Base-by-base conservation (phyloP, 2,888 invertebrate species). In the Thalpophila matura region DNA sequence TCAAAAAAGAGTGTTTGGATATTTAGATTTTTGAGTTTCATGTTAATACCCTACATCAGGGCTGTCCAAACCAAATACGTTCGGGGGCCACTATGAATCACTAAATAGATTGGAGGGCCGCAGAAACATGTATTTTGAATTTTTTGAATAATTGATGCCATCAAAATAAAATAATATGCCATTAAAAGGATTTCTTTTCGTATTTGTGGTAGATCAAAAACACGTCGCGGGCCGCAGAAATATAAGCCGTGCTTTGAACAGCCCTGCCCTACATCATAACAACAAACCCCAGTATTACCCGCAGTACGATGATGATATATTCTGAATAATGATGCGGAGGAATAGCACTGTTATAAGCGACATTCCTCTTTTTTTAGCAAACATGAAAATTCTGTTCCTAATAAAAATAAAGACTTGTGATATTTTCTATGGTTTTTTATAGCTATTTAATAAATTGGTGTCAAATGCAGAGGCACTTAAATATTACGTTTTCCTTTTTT, bases 381-480 rank as follows among this genome's bases (percentile, higher is more conserved):
- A 31, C 35, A 37, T 56, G 51, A 68, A 49, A 54, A 46, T 18
- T 24, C 22, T 55, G 35, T 33, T 37, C 16, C 27, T 38, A 51
- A 56, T 22, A 68, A 62, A 68, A 62, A 68, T 68, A 68, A 68
- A 31, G 46, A 31, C 7, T 27, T 24, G n/a, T 24, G 9, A 24
- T n/a, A n/a, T 40, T 35, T 37, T 51, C 40, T 29, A 16, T n/a
- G 47, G 14, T 35, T 35, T 46, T 24, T 33, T 50, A 62, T 18
- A 50, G 38, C 26, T 56, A 22, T 40, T 20, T 53, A 14, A 40
- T 22, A 54, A 38, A 35, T 67, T 38, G 22, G 33, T 69, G 51
- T 62, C 57, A 53, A 62, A 69, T 53, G 56, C 68, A 57, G 38
- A 69, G 56, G 57, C 64, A 64, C 63, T 53, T 66, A 33, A 38